Base-by-base conservation (phyloP, 53 echinoderm and acorn worm species). In the Antedon mediterranea region DNA sequence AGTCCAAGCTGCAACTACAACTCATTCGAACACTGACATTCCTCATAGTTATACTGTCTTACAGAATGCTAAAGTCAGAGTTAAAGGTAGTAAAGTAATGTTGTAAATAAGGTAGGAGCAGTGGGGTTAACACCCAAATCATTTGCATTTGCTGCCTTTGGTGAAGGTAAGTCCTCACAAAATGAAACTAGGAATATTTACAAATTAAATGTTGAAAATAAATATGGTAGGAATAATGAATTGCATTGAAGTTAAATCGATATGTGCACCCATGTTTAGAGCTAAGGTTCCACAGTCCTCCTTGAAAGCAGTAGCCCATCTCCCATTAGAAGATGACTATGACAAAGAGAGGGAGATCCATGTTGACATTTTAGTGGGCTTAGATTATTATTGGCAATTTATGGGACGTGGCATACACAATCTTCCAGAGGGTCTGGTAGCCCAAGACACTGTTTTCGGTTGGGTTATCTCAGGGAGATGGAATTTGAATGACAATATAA, bases 131-230 rank as follows among this genome's bases (percentile, higher is more conserved):
- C 74, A 23, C 37, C 57, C 0, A 74, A 81, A 37, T 81, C 81
- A 74, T 14, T 81, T n/a, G 43, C 81, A 41, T 81, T 31, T 74
- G 81, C 75, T 74, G 81, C 81, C 44, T 81, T 41, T 42, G 81
- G 74, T 31, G 75, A 57, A 28, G 81, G 74, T 15, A 81, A 75
- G 28, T 81, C 81, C 7, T 81, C 75, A 3, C 41, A 29, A 28
- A 74, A 20, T 37, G 42, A 74, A 44, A 26, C 18, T 26, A 41
- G 44, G 43, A 74, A 81, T 81, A 32, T 74, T 74, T 74, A 81
- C 31, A 81, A 74, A 23, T 74, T 81, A 31, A 74, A 33, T 37
- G 29, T 81, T 43, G 81, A 41, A 28, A 81, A 81, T 44, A 81
- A 31, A 71, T 43, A 37, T 15, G 81, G 74, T 43, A 81, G 74